Evolutionary conservation across 92 coral and sea anemone species (phyloP).

Genomic region (Zoanthus sociatus): DNA sequence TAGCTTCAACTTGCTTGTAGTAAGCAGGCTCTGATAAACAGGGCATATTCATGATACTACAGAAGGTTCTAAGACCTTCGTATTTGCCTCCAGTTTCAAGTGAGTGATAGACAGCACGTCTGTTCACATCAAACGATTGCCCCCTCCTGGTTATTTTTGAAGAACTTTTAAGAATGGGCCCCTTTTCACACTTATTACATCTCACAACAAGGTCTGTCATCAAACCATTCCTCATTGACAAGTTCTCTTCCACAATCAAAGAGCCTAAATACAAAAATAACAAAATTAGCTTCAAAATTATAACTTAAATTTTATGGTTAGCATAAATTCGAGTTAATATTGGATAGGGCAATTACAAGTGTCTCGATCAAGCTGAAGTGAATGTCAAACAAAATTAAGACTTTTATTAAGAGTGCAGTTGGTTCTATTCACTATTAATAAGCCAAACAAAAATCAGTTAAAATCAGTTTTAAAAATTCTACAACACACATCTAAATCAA

Average conservation of each 20-base stretch:
- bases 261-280: slow-evolving; percentile 37
- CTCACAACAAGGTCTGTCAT: slow-evolving; percentile 53
- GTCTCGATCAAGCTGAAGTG: slow-evolving; percentile 6
- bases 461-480: slow-evolving; percentile 13
- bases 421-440: slow-evolving; percentile 22
- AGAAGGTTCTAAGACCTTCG: background rate
- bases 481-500: background rate
- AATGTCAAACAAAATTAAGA: slow-evolving; percentile 20
- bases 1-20: background rate
- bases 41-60: too few species aligned
- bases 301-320: slow-evolving; percentile 13
- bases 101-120: slow-evolving; percentile 56
- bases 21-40: background rate
- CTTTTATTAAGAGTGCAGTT: slow-evolving; percentile 8
- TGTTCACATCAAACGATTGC: slow-evolving; percentile 61
- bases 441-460: slow-evolving; percentile 18
- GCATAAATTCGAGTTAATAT: background rate
- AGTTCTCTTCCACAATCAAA: slow-evolving; percentile 49
- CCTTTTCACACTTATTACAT: slow-evolving; percentile 31
- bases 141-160: slow-evolving; percentile 44
- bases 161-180: slow-evolving; percentile 30
- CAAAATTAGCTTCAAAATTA: slow-evolving; percentile 26
- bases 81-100: background rate
- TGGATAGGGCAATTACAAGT: too few species aligned
- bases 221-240: slow-evolving; percentile 55